Percentiles rank a stretch among this genome's conserved stretches.
These are phyloP conservation scores for Loriculus beryllinus DNA, from an alignment of 2,797 vertebrate genomes.

Conservation along the genomic window DNA sequence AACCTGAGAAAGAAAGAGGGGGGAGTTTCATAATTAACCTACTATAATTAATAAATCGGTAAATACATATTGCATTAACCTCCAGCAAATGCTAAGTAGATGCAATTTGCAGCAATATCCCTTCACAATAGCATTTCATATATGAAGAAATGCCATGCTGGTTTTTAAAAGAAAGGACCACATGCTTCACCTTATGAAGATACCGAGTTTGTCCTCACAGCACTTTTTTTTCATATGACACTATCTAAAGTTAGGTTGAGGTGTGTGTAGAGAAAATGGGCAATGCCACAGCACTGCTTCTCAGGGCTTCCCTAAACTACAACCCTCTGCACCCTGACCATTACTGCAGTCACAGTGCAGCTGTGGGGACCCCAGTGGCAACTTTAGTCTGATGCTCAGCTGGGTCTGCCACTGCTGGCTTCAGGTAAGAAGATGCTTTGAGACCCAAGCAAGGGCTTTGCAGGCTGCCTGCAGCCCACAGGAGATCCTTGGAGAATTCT, in stretches of 20 bases:
- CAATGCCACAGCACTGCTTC: not conserved
- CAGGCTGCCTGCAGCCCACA: not conserved
- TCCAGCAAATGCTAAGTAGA: not conserved
- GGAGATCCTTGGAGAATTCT: not conserved
- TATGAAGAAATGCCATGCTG: not conserved
- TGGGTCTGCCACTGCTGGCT: not conserved
- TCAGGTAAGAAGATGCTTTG: not conserved
- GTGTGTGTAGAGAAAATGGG: not conserved
- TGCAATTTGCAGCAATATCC: not conserved
- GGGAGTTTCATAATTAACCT: not conserved
- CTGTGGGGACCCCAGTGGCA: not conserved
- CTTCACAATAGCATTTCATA: not conserved
- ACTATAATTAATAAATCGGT: not conserved
- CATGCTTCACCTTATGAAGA: not conserved
- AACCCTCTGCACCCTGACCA: too few relatives aligned
- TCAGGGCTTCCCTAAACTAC: not conserved
- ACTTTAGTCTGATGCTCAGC: not conserved
- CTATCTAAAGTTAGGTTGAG: not conserved
- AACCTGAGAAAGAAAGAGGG: not conserved
- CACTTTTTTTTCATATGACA: not conserved
- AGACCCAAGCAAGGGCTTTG: not conserved
- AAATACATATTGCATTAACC: not conserved
- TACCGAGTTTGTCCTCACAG: not conserved
- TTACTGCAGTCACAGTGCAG: fast-evolving
- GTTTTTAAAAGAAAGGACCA: not conserved